A percentile compares a stretch with the other conserved stretches of the same genome.
These are phyloP conservation scores for Philotrypesis tridentata DNA, from an alignment of 1,140 invertebrate species.

Conservation along the genomic window DNA sequence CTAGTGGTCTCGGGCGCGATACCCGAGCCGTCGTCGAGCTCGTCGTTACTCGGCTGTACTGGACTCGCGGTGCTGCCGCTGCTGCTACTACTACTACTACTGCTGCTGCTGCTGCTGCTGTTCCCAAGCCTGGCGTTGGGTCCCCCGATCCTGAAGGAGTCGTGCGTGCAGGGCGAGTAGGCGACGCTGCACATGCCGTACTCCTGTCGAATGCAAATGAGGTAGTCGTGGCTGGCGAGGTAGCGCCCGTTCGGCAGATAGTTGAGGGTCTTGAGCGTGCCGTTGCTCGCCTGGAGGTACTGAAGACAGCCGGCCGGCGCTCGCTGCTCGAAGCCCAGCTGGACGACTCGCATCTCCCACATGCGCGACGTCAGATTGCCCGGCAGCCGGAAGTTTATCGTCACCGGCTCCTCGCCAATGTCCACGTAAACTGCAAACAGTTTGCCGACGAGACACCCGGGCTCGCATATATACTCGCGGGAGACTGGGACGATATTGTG, in stretches of 20 bases:
- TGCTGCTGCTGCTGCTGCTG: slow-evolving; percentile 32
- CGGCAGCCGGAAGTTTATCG: slow-evolving; percentile 75
- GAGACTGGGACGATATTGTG: no score
- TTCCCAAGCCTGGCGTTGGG: slow-evolving; percentile 7
- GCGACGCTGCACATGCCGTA: slow-evolving; percentile 82
- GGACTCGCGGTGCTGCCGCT: no score
- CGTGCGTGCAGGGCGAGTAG: slow-evolving; percentile 82
- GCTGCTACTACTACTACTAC: no score
- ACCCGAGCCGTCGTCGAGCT: slow-evolving; percentile 64
- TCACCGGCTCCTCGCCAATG: slow-evolving; percentile 74
- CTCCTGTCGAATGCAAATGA: slow-evolving; percentile 84
- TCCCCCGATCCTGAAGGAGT: slow-evolving; percentile 82
- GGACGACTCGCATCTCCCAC: slow-evolving; percentile 84
- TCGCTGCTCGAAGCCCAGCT: slow-evolving; percentile 82
- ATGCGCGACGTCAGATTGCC: slow-evolving; percentile 78
- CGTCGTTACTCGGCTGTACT: slow-evolving; percentile 50
- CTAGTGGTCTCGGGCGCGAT: slow-evolving; percentile 47
- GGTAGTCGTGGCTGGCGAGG: slow-evolving; percentile 85
- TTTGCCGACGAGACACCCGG: no score
- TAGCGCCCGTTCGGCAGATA: slow-evolving; percentile 86
- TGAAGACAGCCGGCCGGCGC: slow-evolving; percentile 85
- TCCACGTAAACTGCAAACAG: slow-evolving; percentile 79
- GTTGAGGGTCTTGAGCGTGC: slow-evolving; percentile 83
- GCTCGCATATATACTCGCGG: no score
- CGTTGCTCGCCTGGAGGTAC: slow-evolving; percentile 78